phyloP scores from a whole-genome alignment of 2,888 invertebrate genomes.

The Ommatoiulus sabulosus region DNA sequence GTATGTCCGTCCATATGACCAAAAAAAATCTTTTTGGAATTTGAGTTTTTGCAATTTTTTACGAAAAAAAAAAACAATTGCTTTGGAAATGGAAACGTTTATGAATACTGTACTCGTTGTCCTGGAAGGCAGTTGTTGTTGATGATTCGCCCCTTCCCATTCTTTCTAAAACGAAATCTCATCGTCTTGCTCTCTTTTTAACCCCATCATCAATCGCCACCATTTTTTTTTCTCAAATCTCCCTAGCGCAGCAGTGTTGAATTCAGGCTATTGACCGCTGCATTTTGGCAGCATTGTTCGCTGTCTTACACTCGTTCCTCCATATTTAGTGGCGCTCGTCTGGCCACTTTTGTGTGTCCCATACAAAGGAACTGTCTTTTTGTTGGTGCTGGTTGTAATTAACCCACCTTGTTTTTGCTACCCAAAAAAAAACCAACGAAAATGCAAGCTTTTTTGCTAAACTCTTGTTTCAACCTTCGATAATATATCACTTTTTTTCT shows the following conservation, averaged over 20 bases:
- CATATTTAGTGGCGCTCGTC: slow-evolving; percentile 15
- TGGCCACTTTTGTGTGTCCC: slow-evolving; percentile 16
- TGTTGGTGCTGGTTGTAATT: slow-evolving; percentile 27
- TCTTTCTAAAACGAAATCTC: slow-evolving; percentile 34
- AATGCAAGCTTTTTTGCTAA: not conserved
- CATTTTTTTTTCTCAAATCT: slow-evolving; percentile 24
- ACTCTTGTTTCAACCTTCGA: slow-evolving; percentile 18
- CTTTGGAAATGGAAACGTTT: slow-evolving; percentile 1
- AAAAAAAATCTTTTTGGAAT: not conserved
- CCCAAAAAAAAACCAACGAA: not conserved
- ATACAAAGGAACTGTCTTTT: slow-evolving; percentile 30
- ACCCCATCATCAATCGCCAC: slow-evolving; percentile 29
- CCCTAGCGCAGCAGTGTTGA: not conserved
- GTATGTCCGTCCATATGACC: no score
- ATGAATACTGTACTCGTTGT: not conserved
- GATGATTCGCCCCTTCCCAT: not conserved
- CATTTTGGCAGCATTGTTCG: slow-evolving; percentile 36
- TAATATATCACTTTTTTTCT: not conserved
- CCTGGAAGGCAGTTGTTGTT: not conserved
- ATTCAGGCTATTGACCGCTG: slow-evolving; percentile 35
- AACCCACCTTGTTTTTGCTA: slow-evolving; percentile 8
- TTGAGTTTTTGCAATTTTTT: not conserved
- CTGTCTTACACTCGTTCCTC: slow-evolving; percentile 3
- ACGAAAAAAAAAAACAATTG: not conserved
- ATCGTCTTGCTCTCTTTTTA: slow-evolving; percentile 14